phyloP scores from a whole-genome alignment of 2,797 vertebrate species.

The Semaprochilodus insignis region DNA sequence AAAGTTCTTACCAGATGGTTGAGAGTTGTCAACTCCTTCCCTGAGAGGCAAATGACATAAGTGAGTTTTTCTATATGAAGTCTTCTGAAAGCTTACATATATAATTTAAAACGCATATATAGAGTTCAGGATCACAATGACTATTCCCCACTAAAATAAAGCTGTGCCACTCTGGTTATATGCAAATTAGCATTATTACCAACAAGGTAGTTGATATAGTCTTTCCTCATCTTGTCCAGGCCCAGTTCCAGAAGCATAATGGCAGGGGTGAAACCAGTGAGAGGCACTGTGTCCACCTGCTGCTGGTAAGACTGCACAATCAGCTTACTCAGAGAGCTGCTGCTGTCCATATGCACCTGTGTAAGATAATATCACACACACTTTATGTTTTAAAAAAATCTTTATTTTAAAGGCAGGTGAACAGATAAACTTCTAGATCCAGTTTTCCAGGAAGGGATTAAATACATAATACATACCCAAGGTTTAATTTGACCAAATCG shows the following conservation, averaged over 20 bases:
- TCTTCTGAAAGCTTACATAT: background rate
- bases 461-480: slow-evolving; percentile 82
- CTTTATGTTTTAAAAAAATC: background rate
- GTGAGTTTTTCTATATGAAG: background rate
- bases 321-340: slow-evolving; percentile 88
- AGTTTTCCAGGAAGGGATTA: too few species aligned
- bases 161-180: background rate
- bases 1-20: slow-evolving; percentile 87
- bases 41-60: slow-evolving; percentile 69
- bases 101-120: background rate
- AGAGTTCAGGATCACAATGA: background rate
- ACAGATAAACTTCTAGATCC: too few species aligned
- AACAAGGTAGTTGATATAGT: slow-evolving; percentile 92
- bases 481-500: slow-evolving; percentile 87
- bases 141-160: background rate
- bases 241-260: slow-evolving; percentile 95
- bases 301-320: slow-evolving; percentile 91
- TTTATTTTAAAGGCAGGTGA: too few species aligned
- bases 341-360: slow-evolving; percentile 93
- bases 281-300: slow-evolving; percentile 80
- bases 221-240: slow-evolving; percentile 95
- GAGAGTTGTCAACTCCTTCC: slow-evolving; percentile 89
- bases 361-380: slow-evolving; percentile 6
- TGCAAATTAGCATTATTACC: slow-evolving; percentile 42
- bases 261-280: slow-evolving; percentile 84